These are phyloP conservation scores for Lysandra coridon DNA, from an alignment of 2,888 invertebrate genomes.

Conservation along the genomic window DNA sequence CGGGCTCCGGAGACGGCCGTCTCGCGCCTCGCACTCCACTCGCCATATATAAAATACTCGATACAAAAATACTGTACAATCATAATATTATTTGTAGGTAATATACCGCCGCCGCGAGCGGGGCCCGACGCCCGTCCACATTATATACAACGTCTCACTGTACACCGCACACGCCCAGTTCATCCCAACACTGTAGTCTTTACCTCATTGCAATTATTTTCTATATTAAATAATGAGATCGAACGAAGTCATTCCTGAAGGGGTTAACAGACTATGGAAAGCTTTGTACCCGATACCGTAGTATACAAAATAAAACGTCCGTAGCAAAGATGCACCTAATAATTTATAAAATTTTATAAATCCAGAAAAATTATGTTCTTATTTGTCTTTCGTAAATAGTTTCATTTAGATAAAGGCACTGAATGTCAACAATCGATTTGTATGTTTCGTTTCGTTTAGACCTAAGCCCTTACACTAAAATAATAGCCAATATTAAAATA, in stretches of 20 bases:
- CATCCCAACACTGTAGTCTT: constrained; percentile 79
- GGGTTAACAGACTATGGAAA: constrained; percentile 64
- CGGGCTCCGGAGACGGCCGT: constrained; percentile 36
- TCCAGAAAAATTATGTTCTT: constrained; percentile 44
- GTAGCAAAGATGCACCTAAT: constrained; percentile 36
- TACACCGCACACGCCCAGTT: constrained; percentile 80
- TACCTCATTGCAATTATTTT: constrained; percentile 77
- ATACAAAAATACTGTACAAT: constrained; percentile 80
- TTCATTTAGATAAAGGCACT: constrained; percentile 74
- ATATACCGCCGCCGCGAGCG: constrained; percentile 68
- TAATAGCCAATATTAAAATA: constrained; percentile 79
- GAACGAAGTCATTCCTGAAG: constrained; percentile 73
- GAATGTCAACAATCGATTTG: constrained; percentile 72
- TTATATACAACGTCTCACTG: constrained; percentile 73
- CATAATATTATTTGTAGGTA: constrained; percentile 75
- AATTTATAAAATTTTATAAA: constrained; percentile 40
- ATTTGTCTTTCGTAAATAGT: constrained; percentile 64
- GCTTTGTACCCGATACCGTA: constrained; percentile 45
- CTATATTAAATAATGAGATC: constrained; percentile 81
- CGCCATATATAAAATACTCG: constrained; percentile 70
- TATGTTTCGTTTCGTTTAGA: constrained; percentile 65
- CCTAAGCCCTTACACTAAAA: constrained; percentile 67
- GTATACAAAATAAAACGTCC: constrained; percentile 39
- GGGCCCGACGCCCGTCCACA: constrained; percentile 57
- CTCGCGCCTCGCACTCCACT: constrained; percentile 36